Percentiles rank a stretch among this genome's conserved stretches.
These are phyloP conservation scores for Salvelinus namaycush DNA, from an alignment of 2,113 vertebrate genomes.

Conservation along the genomic window DNA sequence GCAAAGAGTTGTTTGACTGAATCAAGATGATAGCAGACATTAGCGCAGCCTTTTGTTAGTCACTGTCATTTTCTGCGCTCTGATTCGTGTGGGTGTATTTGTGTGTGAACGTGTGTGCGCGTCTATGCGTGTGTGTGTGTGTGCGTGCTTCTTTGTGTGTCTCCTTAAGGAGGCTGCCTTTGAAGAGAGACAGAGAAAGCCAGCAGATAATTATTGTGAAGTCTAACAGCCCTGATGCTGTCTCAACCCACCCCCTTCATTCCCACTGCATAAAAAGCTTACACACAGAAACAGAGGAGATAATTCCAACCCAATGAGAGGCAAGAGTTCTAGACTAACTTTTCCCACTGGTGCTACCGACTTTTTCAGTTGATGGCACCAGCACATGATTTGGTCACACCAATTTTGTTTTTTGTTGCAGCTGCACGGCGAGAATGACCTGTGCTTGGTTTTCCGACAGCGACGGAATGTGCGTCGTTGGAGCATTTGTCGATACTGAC, in stretches of 20 bases:
- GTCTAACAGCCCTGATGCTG: neutral
- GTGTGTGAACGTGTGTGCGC: slow-evolving; percentile 1
- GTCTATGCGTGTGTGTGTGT: neutral
- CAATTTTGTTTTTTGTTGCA: no score
- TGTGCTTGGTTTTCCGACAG: no score
- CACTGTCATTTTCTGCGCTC: slow-evolving; percentile 58
- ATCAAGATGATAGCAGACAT: slow-evolving; percentile 3
- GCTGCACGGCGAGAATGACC: no score
- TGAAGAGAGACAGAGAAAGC: neutral
- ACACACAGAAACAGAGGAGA: neutral
- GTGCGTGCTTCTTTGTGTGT: neutral
- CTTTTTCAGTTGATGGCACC: no score
- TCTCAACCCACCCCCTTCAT: slow-evolving; percentile 1
- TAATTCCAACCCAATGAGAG: neutral
- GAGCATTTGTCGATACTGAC: no score
- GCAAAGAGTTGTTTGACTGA: neutral
- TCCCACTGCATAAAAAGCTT: neutral
- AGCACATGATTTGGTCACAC: no score
- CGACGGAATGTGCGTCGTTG: no score
- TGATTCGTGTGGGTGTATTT: slow-evolving; percentile 33
- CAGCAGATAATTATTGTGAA: slow-evolving; percentile 27
- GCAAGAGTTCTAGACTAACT: no score
- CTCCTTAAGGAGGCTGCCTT: neutral
- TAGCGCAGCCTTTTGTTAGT: slow-evolving; percentile 55
- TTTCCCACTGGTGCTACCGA: no score